These are phyloP conservation scores for Leptopilina syphax DNA, from an alignment of 2,888 invertebrate genomes.

Conservation along the genomic window DNA sequence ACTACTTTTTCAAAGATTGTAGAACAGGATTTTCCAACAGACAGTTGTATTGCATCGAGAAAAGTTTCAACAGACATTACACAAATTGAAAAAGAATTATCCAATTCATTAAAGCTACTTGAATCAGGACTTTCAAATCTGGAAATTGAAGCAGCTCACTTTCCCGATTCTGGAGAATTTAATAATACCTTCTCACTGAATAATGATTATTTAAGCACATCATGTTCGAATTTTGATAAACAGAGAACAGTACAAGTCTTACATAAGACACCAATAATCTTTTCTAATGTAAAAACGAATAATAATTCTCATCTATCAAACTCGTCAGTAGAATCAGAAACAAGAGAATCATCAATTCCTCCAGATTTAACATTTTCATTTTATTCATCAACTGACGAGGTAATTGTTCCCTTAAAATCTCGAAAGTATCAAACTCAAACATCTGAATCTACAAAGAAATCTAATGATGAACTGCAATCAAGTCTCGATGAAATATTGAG, in stretches of 20 bases:
- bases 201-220: too few species aligned
- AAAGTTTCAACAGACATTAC: not conserved
- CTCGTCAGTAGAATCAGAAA: not conserved
- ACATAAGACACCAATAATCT: not conserved
- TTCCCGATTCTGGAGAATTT: not conserved
- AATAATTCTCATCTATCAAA: not conserved
- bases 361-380: slow-evolving; percentile 29
- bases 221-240: too few species aligned
- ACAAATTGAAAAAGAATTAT: slow-evolving; percentile 19
- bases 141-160: slow-evolving; percentile 22
- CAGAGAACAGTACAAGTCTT: not conserved
- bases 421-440: not conserved
- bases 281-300: not conserved
- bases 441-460: not conserved
- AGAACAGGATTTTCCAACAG: not conserved
- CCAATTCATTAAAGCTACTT: not conserved
- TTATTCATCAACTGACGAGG: slow-evolving; percentile 4
- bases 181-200: not conserved
- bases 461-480: not conserved
- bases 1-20: too few species aligned
- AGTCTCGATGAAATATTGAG: not conserved
- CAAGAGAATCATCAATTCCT: not conserved
- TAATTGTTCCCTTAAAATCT: not conserved
- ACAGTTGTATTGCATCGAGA: not conserved
- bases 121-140: slow-evolving; percentile 1